A percentile compares a stretch with the other conserved stretches of the same genome.
Evolutionary conservation across 2,113 vertebrate species (phyloP).

Genomic region (Amblyopsis rosae): DNA sequence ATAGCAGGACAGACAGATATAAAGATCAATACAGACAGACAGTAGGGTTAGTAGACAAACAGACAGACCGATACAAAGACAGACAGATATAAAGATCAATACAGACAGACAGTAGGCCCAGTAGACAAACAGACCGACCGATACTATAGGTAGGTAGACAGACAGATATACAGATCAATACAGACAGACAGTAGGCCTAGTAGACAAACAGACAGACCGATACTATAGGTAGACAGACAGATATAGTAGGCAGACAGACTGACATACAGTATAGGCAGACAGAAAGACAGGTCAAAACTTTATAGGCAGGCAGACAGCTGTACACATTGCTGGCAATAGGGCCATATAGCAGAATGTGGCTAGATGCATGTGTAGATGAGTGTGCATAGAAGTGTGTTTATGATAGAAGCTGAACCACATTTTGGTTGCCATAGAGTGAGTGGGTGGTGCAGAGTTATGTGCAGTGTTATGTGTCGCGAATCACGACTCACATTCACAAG

Average conservation of each 20-base stretch:
- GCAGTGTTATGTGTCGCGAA: conserved; percentile 12
- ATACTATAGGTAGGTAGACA: background rate
- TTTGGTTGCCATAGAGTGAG: background rate
- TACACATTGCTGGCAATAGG: background rate
- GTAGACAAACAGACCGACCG: background rate
- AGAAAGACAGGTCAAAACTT: background rate
- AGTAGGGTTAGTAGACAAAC: background rate
- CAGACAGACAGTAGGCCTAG: no score
- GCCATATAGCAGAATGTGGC: background rate
- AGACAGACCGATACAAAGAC: background rate
- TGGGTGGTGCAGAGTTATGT: conserved; percentile 6
- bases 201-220: conserved; percentile 8
- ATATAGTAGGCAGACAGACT: background rate
- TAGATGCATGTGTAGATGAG: background rate
- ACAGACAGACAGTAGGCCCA: no score
- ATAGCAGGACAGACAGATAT: background rate
- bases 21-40: no score
- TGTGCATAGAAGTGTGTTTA: background rate
- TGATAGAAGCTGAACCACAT: no score
- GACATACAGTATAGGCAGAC: background rate
- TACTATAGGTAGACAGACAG: background rate
- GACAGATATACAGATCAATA: background rate
- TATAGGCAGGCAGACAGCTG: background rate
- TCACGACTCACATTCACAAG: background rate
- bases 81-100: background rate